Percentiles rank a stretch among this genome's conserved stretches.
These are phyloP conservation scores for Elegia similella DNA, from an alignment of 2,888 invertebrate species.

Conservation along the genomic window DNA sequence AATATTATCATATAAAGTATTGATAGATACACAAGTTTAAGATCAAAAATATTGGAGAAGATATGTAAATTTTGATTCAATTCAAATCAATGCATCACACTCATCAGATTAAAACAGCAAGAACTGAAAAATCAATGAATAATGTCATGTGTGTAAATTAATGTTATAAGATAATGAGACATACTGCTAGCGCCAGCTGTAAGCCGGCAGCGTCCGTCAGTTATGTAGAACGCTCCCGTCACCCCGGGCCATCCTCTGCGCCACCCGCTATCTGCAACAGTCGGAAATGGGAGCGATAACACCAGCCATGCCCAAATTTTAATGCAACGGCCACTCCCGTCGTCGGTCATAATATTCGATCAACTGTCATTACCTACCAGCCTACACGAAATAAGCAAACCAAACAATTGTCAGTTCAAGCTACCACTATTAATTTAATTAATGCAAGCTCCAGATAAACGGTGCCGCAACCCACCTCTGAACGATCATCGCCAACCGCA, in stretches of 20 bases:
- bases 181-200: slow-evolving; percentile 76
- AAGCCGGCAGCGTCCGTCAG: slow-evolving; percentile 78
- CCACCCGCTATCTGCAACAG: slow-evolving; percentile 75
- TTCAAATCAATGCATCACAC: no score
- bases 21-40: no score
- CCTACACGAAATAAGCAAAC: slow-evolving; percentile 19
- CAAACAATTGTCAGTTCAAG: slow-evolving; percentile 37
- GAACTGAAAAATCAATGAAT: slow-evolving; percentile 2
- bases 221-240: slow-evolving; percentile 69
- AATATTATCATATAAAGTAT: no score
- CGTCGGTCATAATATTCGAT: slow-evolving; percentile 16
- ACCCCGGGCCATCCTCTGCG: slow-evolving; percentile 73
- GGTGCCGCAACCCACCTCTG: slow-evolving; percentile 67
- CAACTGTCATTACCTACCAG: slow-evolving; percentile 19
- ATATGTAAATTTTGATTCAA: no score
- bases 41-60: no score
- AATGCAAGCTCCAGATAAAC: slow-evolving; percentile 61
- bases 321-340: slow-evolving; percentile 32
- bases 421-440: slow-evolving; percentile 65
- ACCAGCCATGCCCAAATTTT: slow-evolving; percentile 50
- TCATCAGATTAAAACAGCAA: no score
- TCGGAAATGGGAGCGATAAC: slow-evolving; percentile 77
- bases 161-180: slow-evolving; percentile 31
- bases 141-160: background rate
- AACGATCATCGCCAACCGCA: slow-evolving; percentile 42